Percentiles rank a stretch among this genome's conserved stretches.
Conservation (phyloP, 2,113 vertebrate genomes). For the Grallaria varia region DNA sequence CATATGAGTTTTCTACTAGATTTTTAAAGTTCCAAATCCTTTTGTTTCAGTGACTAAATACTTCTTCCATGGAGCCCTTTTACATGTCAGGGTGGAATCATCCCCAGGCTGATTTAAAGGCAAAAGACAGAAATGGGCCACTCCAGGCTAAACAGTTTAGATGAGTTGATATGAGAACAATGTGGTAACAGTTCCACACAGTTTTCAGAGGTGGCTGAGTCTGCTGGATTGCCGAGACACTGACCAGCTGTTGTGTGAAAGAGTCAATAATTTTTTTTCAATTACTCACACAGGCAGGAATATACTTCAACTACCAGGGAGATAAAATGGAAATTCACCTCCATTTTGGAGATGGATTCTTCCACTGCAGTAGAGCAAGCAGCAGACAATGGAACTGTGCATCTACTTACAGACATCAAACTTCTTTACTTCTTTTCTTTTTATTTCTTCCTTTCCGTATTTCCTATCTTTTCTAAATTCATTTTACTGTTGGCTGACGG, state of each 20-base stretch:
- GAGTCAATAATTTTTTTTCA: conserved; percentile 23
- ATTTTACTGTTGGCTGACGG: conserved; percentile 47
- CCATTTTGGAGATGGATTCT: neutral
- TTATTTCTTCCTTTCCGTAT: conserved; percentile 12
- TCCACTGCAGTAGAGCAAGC: neutral
- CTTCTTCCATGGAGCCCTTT: neutral
- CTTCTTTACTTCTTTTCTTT: neutral
- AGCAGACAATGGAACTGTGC: neutral
- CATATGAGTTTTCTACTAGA: neutral
- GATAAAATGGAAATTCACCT: neutral
- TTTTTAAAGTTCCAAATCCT: conserved; percentile 26
- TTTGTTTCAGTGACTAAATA: conserved; percentile 25
- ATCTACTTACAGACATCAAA: neutral
- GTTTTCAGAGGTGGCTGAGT: conserved; percentile 22
- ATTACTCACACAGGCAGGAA: neutral
- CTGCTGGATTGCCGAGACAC: conserved; percentile 32
- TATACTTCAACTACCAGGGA: neutral
- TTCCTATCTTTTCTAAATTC: conserved; percentile 43
- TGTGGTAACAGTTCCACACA: neutral
- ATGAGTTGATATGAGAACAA: conserved; percentile 40
- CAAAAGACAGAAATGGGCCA: conserved; percentile 23
- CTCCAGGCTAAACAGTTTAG: conserved; percentile 35
- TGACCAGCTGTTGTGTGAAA: neutral
- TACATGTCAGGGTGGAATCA: conserved; percentile 11
- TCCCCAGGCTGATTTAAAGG: conserved; percentile 37